Conservation (phyloP, 1,140 invertebrate species). For the Formica exsecta region DNA sequence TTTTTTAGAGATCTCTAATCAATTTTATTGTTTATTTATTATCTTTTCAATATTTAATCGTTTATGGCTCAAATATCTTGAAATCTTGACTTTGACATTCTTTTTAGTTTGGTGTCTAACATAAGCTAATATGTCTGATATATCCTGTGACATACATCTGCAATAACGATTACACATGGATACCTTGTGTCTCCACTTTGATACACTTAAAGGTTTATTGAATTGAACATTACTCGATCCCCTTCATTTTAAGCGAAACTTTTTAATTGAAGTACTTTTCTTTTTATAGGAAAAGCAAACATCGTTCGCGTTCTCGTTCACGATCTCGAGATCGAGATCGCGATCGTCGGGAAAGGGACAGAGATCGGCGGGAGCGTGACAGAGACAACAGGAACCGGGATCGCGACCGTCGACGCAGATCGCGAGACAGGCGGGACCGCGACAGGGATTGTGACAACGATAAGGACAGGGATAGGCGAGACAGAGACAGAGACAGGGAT, state of each 20-base stretch:
- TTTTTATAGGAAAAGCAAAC: conserved; percentile 85
- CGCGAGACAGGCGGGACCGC: conserved; percentile 84
- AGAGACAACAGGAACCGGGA: conserved; percentile 80
- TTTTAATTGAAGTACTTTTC: conserved; percentile 55
- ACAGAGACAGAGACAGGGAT: conserved; percentile 84
- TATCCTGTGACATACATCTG: not conserved
- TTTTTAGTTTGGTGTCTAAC: not conserved
- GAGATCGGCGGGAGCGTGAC: conserved; percentile 85
- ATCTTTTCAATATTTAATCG: not conserved
- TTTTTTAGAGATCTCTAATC: not conserved
- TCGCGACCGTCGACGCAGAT: conserved; percentile 82
- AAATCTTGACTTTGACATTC: not conserved
- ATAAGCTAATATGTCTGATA: not conserved
- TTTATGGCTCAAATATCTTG: too few relatives aligned
- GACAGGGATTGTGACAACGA: conserved; percentile 83
- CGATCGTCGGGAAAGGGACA: conserved; percentile 77
- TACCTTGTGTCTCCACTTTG: not conserved
- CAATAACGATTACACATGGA: conserved; percentile 25
- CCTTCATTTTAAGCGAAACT: not conserved
- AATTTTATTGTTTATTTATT: not conserved
- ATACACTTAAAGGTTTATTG: conserved; percentile 17
- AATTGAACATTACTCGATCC: not conserved
- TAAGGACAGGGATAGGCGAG: conserved; percentile 79
- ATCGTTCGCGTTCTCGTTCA: conserved; percentile 85
- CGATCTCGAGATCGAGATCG: conserved; percentile 84